Evolutionary conservation across 2,113 vertebrate species (phyloP).

Genomic region (Ranitomeya variabilis): DNA sequence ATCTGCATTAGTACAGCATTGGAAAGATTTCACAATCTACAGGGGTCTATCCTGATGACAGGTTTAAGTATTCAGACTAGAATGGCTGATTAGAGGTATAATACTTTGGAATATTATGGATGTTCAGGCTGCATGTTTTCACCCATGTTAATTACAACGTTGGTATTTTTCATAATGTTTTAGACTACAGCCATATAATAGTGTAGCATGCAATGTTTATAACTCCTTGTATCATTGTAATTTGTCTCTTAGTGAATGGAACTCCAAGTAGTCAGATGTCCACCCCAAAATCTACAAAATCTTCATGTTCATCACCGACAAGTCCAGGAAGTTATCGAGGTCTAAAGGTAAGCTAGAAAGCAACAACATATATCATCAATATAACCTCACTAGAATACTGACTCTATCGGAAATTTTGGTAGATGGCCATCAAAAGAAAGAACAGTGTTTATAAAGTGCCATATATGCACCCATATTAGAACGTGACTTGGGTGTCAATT

Average conservation of each 20-base stretch:
- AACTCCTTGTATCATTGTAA: background rate
- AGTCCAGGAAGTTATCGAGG: slow-evolving; percentile 83
- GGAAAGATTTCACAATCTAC: background rate
- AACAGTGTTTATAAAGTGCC: no score
- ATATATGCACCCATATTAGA: no score
- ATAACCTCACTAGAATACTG: background rate
- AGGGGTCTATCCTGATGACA: background rate
- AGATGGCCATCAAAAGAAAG: no score
- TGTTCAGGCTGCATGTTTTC: background rate
- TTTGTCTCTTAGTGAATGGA: slow-evolving; percentile 82
- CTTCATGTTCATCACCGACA: slow-evolving; percentile 92
- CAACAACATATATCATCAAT: background rate
- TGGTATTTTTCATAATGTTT: background rate
- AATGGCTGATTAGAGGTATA: background rate
- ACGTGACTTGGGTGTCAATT: no score
- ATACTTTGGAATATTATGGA: no score
- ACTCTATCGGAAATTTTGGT: no score
- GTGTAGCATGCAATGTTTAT: background rate
- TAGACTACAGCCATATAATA: background rate
- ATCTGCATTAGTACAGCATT: background rate
- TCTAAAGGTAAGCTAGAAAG: slow-evolving; percentile 79
- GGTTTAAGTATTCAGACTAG: background rate
- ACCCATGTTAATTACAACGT: background rate
- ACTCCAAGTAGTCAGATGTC: slow-evolving; percentile 87
- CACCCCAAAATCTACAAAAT: slow-evolving; percentile 90